These are phyloP conservation scores for Parambassis ranga DNA, from an alignment of 2,797 vertebrate genomes.

Conservation along the genomic window DNA sequence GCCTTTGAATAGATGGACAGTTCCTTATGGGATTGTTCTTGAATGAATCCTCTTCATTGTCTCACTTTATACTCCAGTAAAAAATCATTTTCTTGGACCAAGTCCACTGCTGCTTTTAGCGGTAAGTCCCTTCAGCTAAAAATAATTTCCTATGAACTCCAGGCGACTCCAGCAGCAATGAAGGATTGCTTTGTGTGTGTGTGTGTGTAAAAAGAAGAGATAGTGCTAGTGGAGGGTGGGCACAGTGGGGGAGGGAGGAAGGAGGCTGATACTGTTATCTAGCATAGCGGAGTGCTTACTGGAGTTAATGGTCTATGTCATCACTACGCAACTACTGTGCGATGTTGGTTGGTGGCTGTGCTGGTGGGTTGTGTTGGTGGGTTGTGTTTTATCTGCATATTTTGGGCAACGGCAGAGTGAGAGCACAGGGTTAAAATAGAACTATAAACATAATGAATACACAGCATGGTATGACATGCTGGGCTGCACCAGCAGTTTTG, in stretches of 20 bases:
- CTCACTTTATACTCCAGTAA: neutral
- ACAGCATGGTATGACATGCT: neutral
- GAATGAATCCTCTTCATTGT: constrained; percentile 23
- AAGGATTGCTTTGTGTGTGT: constrained; percentile 55
- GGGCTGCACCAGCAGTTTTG: neutral
- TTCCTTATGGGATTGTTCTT: neutral
- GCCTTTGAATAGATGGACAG: neutral
- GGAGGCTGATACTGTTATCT: constrained; percentile 61
- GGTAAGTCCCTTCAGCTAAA: constrained; percentile 62
- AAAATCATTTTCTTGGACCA: constrained; percentile 1
- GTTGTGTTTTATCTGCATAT: constrained; percentile 3
- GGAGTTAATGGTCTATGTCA: constrained; percentile 62
- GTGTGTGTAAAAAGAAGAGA: constrained; percentile 31
- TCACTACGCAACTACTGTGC: constrained; percentile 65
- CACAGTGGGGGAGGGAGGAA: neutral
- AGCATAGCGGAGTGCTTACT: constrained; percentile 45
- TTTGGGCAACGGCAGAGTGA: constrained; percentile 4
- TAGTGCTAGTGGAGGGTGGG: constrained; percentile 18
- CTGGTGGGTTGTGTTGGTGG: too few species aligned
- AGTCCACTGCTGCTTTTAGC: constrained; percentile 20
- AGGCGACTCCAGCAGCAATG: constrained; percentile 55
- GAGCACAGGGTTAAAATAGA: neutral
- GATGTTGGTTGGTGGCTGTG: constrained; percentile 26
- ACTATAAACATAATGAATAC: neutral
- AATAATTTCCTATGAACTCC: constrained; percentile 75